Base-by-base conservation (phyloP, 1,140 invertebrate genomes). In the Laupala kohalensis region DNA sequence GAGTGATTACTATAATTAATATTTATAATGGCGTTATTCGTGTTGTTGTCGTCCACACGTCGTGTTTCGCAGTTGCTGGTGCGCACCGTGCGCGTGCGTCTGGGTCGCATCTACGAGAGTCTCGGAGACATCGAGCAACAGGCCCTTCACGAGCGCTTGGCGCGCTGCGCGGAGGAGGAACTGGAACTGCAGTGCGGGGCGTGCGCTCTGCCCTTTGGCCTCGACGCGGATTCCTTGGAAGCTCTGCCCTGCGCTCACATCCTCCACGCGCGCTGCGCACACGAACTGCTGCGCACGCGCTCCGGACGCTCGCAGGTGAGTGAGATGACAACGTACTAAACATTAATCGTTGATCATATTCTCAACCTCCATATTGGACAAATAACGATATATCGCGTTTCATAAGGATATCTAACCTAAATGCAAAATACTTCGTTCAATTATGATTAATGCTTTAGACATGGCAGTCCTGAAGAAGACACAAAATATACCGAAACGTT, bases 231-330 rank as follows among this genome's bases (percentile, higher is more conserved):
- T 78, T 86, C 85, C 25, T 81, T 93, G 12, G 92, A 92, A 74
- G 89, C 91, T 19, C 79, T 94, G 71, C 91, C 92, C 5, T 94
- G 92, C 80, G 88, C 90, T 1, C 92, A 93, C 78, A 92, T 94
- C 76, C 83, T 93, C 30, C 92, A 94, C 77, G 89, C 91, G 27
- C 90, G 90, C 91, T 92, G 77, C 77, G 77, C 23, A 19, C 69
- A 73, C 65, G 24, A 27, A 13, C 24, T 27, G 24, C 65, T 25
- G 65, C 26, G 65, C 65, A 13, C 65, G 24, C 65, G 65, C 24
- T 66, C 24, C 65, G 37, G 37, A 53, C 37, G 37, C 37, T 53
- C 37, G 37, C 37, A 53, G 37, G 37, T 53, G 19, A 2, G n/a
- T n/a, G n/a, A n/a, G n/a, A n/a, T n/a, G n/a, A n/a, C n/a, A n/a